A percentile compares a stretch with the other conserved stretches of the same genome.
Conservation (phyloP, 2,888 invertebrate genomes). For the Diadegma fenestrale region DNA sequence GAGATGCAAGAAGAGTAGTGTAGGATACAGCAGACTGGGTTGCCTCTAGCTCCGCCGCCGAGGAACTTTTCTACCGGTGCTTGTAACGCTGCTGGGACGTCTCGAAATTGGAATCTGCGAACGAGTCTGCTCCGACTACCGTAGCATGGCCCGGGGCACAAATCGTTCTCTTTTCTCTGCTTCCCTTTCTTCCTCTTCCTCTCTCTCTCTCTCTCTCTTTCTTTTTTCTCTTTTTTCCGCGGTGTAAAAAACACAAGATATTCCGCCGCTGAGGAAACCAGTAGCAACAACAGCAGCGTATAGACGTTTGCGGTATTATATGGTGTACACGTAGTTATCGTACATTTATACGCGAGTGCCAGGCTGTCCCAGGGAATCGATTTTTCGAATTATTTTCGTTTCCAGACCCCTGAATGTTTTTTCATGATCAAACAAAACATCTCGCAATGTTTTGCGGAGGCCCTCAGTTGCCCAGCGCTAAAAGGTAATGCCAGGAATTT, state of each 20-base stretch:
- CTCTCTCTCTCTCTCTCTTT: no score
- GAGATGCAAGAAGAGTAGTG: slow-evolving; percentile 45
- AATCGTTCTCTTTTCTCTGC: slow-evolving; percentile 58
- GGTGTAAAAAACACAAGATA: slow-evolving; percentile 66
- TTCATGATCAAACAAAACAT: no score
- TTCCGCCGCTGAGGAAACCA: slow-evolving; percentile 40
- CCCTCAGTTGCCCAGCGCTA: no score
- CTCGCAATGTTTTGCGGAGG: no score
- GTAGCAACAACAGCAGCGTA: slow-evolving; percentile 50
- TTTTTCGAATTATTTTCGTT: no score
- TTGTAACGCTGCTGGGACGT: slow-evolving; percentile 66
- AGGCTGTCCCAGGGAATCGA: no score
- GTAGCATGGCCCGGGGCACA: slow-evolving; percentile 65
- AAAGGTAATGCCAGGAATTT: no score
- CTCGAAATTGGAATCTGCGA: slow-evolving; percentile 69
- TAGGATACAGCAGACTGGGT: slow-evolving; percentile 53
- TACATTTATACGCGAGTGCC: slow-evolving; percentile 14
- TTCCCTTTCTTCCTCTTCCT: neutral
- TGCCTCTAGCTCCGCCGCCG: slow-evolving; percentile 55
- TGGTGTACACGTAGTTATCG: slow-evolving; percentile 17
- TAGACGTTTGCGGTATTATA: slow-evolving; percentile 53
- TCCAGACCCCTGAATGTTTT: no score
- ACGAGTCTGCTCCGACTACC: slow-evolving; percentile 64
- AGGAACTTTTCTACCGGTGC: slow-evolving; percentile 61
- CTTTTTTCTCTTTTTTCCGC: slow-evolving; percentile 8